Evolutionary conservation across 2,888 invertebrate species (phyloP).

Genomic region (Octonoba sinensis): DNA sequence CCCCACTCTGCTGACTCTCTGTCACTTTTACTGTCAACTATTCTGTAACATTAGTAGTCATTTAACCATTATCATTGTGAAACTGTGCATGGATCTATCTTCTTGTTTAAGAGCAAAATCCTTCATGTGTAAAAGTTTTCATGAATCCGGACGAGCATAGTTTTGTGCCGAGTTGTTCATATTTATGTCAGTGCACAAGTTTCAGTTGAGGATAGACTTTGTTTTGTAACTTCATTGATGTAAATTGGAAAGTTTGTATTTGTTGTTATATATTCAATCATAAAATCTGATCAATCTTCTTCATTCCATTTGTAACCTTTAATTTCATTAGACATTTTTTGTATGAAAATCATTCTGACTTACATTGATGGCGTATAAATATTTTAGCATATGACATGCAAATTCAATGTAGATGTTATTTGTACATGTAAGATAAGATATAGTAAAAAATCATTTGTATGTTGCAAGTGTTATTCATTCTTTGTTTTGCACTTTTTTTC

Average conservation of each 20-base stretch:
- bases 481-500: too few relatives aligned
- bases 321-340: too few relatives aligned
- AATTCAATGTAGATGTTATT: too few relatives aligned
- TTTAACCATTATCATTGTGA: constrained; percentile 28
- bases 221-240: neutral
- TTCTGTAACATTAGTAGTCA: constrained; percentile 31
- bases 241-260: neutral
- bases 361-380: too few relatives aligned
- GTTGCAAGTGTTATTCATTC: too few relatives aligned
- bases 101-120: constrained; percentile 6
- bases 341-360: too few relatives aligned
- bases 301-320: constrained; percentile 25
- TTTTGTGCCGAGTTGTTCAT: constrained; percentile 14
- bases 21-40: constrained; percentile 59
- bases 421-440: too few relatives aligned
- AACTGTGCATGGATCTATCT: constrained; percentile 25
- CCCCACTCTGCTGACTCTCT: constrained; percentile 64
- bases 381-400: too few relatives aligned
- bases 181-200: constrained; percentile 43
- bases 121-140: constrained; percentile 40
- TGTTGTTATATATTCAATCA: neutral
- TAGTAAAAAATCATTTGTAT: too few relatives aligned
- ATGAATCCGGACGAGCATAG: constrained; percentile 29
- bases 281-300: constrained; percentile 1
- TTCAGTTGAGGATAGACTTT: constrained; percentile 17